Conservation (phyloP, 2,888 invertebrate species). For the Agapostemon virescens region DNA sequence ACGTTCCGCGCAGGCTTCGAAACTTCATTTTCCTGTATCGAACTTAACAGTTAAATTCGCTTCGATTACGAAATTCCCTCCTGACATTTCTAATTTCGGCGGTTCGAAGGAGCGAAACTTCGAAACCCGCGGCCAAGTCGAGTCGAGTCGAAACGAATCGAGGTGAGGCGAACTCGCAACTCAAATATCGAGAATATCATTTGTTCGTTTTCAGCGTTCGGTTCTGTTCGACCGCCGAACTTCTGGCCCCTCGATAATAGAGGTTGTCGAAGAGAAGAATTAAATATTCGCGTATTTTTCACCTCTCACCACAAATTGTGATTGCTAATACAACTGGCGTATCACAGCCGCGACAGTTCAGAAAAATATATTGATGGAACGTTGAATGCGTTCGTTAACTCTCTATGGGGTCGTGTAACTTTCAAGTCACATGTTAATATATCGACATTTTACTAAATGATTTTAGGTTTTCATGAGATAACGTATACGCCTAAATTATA, state of each 20-base stretch:
- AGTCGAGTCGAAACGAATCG: not conserved
- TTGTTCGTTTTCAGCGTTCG: conserved; percentile 44
- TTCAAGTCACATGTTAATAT: too few species aligned
- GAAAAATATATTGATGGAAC: not conserved
- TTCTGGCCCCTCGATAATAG: not conserved
- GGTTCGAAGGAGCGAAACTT: conserved; percentile 38
- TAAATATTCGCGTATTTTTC: not conserved
- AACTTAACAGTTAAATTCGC: conserved; percentile 43
- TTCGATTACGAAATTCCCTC: conserved; percentile 35
- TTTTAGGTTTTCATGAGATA: too few species aligned
- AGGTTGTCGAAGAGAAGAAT: not conserved
- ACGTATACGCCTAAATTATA: too few species aligned
- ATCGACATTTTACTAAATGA: too few species aligned
- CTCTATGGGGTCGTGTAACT: too few species aligned
- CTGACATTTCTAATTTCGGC: conserved; percentile 57
- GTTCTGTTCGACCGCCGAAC: conserved; percentile 34
- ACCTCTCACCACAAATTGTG: not conserved
- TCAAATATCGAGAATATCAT: conserved; percentile 63
- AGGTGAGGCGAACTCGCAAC: conserved; percentile 35
- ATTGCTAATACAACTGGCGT: not conserved
- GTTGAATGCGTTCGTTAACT: not conserved
- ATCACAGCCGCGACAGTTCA: not conserved
- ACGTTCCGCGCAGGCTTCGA: conserved; percentile 18
- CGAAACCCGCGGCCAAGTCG: conserved; percentile 22
- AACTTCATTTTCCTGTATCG: not conserved